Evolutionary conservation across 2,888 invertebrate genomes (phyloP).

Genomic region (Leucoptera coffeella): DNA sequence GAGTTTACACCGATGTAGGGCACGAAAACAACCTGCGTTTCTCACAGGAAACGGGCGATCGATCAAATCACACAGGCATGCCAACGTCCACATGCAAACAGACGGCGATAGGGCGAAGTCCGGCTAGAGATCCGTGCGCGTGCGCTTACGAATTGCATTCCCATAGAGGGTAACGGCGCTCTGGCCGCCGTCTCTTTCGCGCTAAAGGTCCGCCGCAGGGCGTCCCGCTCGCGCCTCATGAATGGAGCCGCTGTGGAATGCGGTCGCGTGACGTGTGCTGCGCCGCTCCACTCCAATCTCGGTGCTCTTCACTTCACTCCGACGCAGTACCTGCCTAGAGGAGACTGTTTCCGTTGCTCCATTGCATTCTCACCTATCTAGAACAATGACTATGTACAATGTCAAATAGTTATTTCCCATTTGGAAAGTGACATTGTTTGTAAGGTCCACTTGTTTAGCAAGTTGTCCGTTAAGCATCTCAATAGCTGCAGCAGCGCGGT

Average conservation of each 20-base stretch:
- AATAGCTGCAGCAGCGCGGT: background rate
- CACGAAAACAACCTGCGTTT: constrained; percentile 36
- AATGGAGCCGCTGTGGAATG: constrained; percentile 54
- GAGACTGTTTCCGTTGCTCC: too few relatives aligned
- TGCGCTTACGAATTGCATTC: constrained; percentile 45
- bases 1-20: constrained; percentile 7
- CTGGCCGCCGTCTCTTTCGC: constrained; percentile 28
- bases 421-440: too few relatives aligned
- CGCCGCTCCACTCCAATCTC: constrained; percentile 48
- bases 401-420: too few relatives aligned
- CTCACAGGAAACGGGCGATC: constrained; percentile 40
- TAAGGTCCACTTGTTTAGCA: too few relatives aligned
- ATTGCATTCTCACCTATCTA: too few relatives aligned
- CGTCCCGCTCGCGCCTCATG: constrained; percentile 38
- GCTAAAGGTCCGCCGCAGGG: constrained; percentile 19
- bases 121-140: constrained; percentile 33
- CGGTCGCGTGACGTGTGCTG: constrained; percentile 56
- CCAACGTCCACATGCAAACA: constrained; percentile 39
- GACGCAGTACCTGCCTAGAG: too few relatives aligned
- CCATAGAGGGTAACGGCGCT: constrained; percentile 43
- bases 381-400: too few relatives aligned
- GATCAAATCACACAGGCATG: constrained; percentile 40
- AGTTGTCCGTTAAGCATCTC: too few relatives aligned
- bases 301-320: constrained; percentile 38
- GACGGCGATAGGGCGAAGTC: constrained; percentile 25